Evolutionary conservation across 1,140 invertebrate species (phyloP).

Genomic region (Neotoxoptera formosana): DNA sequence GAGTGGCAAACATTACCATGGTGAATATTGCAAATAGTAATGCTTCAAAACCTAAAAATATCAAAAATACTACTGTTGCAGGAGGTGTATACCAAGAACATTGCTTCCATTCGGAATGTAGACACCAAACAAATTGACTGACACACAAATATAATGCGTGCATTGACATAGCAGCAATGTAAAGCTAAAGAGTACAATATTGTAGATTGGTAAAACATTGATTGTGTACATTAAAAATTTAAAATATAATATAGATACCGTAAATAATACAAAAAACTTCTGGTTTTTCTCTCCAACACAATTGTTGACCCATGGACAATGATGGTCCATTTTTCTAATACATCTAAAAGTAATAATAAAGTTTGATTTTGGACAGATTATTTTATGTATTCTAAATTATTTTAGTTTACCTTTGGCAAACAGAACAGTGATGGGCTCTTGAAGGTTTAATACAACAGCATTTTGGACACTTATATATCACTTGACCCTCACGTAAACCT

Average conservation of each 20-base stretch:
- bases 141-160: slow-evolving; percentile 92
- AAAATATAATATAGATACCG: slow-evolving; percentile 73
- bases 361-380: neutral
- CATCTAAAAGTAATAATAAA: slow-evolving; percentile 69
- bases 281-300: slow-evolving; percentile 99
- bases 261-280: slow-evolving; percentile 99
- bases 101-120: slow-evolving; percentile 93
- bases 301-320: slow-evolving; percentile 99
- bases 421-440: slow-evolving; percentile 97
- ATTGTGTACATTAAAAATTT: neutral
- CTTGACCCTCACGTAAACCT: slow-evolving; percentile 90
- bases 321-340: slow-evolving; percentile 99
- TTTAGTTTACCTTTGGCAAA: slow-evolving; percentile 78
- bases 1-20: slow-evolving; percentile 93
- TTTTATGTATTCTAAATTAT: neutral
- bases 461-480: slow-evolving; percentile 97
- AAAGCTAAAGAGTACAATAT: slow-evolving; percentile 81
- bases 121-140: slow-evolving; percentile 93
- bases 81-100: slow-evolving; percentile 94
- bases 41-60: slow-evolving; percentile 96
- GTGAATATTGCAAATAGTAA: slow-evolving; percentile 98
- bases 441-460: slow-evolving; percentile 99
- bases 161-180: slow-evolving; percentile 94
- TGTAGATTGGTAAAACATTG: neutral
- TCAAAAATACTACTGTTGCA: slow-evolving; percentile 91